These are phyloP conservation scores for Perca schrenkii DNA, from an alignment of 2,113 vertebrate genomes.

Conservation along the genomic window DNA sequence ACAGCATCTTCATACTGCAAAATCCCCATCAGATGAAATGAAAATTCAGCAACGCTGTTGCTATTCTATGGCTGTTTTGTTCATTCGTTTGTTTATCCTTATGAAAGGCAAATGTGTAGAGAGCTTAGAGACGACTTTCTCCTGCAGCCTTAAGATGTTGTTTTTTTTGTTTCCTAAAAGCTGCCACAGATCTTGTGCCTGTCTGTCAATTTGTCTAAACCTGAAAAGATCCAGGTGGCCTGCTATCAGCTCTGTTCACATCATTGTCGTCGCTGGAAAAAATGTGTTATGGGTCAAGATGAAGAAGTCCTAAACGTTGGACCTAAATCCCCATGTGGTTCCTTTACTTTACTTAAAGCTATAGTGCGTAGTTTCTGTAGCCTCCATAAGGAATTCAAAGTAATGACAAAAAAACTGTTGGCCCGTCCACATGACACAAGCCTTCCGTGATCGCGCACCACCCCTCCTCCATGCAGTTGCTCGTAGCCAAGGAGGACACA, in stretches of 20 bases:
- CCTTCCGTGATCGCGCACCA: too few species aligned
- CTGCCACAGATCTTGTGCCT: background rate
- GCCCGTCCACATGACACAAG: too few species aligned
- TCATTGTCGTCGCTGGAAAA: background rate
- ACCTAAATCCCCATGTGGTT: too few species aligned
- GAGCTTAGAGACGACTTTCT: conserved; percentile 1
- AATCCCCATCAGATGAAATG: conserved; percentile 39
- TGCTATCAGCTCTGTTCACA: background rate
- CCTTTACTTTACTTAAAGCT: too few species aligned
- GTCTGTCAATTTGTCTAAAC: background rate
- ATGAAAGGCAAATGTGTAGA: conserved; percentile 56
- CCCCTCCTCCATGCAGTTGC: too few species aligned
- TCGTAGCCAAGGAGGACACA: too few species aligned
- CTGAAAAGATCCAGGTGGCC: background rate
- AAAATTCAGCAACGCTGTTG: conserved; percentile 39
- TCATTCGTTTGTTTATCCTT: conserved; percentile 59
- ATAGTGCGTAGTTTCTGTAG: too few species aligned
- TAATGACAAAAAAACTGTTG: too few species aligned
- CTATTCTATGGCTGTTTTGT: conserved; percentile 22
- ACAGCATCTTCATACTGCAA: conserved; percentile 5
- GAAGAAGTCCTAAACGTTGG: background rate
- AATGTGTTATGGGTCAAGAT: background rate
- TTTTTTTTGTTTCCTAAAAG: too few species aligned
- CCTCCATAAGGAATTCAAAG: too few species aligned
- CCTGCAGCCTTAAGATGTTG: background rate